Percentiles rank a stretch among this genome's conserved stretches.
Conservation (phyloP, 2,113 vertebrate genomes). For the Propithecus coquereli region DNA sequence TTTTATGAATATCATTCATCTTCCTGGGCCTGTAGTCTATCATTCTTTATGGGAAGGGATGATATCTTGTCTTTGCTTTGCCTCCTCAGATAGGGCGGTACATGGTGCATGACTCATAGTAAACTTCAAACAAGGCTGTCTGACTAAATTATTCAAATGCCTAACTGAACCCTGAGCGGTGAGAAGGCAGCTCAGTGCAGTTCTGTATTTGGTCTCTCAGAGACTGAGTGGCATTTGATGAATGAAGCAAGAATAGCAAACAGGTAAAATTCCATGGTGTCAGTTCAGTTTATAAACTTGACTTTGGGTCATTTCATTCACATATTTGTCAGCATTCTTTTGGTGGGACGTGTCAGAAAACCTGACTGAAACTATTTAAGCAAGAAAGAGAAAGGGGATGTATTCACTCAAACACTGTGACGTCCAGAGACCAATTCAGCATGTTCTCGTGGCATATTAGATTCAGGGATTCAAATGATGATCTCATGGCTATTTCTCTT, state of each 20-base stretch:
- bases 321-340: not conserved
- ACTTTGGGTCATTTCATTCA: conserved; percentile 24
- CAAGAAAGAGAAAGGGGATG: not conserved
- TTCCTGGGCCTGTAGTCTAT: not conserved
- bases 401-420: not conserved
- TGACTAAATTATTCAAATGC: conserved; percentile 52
- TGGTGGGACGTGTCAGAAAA: conserved; percentile 35
- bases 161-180: not conserved
- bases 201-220: conserved; percentile 43
- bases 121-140: conserved; percentile 35
- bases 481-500: not conserved
- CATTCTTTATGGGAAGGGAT: not conserved
- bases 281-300: not conserved
- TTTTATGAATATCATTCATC: not conserved
- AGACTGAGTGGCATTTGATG: conserved; percentile 26
- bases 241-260: conserved; percentile 37
- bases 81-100: not conserved
- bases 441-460: not conserved
- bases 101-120: not conserved
- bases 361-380: not conserved
- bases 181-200: not conserved
- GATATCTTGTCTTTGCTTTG: conserved; percentile 32
- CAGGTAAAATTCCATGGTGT: not conserved
- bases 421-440: not conserved
- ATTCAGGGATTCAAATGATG: not conserved